Percentiles rank a stretch among this genome's conserved stretches.
Evolutionary conservation across 2,888 invertebrate genomes (phyloP).

Genomic region (Polia nebulosa): DNA sequence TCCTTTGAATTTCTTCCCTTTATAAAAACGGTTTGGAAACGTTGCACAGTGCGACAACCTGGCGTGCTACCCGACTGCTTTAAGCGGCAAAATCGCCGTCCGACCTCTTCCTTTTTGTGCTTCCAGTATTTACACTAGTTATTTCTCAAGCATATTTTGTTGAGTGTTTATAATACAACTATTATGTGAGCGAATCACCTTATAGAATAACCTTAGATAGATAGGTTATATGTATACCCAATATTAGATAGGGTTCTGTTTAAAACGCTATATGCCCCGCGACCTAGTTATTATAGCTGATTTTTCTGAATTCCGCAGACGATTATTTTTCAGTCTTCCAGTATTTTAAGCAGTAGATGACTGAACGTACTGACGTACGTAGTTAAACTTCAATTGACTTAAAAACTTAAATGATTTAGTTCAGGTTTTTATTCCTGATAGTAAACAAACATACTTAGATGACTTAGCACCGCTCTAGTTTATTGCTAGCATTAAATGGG

Average conservation of each 20-base stretch:
- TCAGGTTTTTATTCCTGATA: constrained; percentile 65
- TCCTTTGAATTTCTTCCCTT: constrained; percentile 5
- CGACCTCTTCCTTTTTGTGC: constrained; percentile 54
- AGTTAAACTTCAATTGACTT: constrained; percentile 67
- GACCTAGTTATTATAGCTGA: constrained; percentile 60
- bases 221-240: constrained; percentile 61
- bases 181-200: constrained; percentile 61
- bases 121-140: constrained; percentile 56
- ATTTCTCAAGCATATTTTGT: constrained; percentile 42
- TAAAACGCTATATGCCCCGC: constrained; percentile 63
- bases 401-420: constrained; percentile 56
- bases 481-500: constrained; percentile 84
- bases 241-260: constrained; percentile 71
- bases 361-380: constrained; percentile 65
- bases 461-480: constrained; percentile 78
- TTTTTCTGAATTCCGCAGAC: constrained; percentile 61
- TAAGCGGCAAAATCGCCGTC: constrained; percentile 74
- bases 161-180: constrained; percentile 14
- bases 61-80: constrained; percentile 39
- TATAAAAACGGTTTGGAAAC: constrained; percentile 46
- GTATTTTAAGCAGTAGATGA: constrained; percentile 80
- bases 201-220: constrained; percentile 64
- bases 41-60: constrained; percentile 49
- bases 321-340: constrained; percentile 87
- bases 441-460: constrained; percentile 55